These are phyloP conservation scores for Silvanus unidentatus DNA, from an alignment of 2,888 invertebrate species.

Conservation along the genomic window DNA sequence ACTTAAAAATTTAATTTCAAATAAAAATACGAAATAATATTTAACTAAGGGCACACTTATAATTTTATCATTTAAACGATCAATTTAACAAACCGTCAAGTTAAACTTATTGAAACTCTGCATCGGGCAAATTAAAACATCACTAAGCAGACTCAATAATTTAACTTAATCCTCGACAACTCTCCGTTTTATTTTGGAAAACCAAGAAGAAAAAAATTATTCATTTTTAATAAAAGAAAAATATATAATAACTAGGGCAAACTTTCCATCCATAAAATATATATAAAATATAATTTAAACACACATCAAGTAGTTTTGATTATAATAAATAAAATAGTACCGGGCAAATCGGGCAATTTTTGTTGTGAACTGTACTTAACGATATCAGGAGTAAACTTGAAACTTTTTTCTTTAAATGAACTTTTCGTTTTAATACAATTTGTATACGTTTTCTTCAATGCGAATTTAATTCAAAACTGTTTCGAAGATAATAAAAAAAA, in stretches of 20 bases:
- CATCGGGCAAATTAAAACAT: constrained; percentile 39
- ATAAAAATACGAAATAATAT: background rate
- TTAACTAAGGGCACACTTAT: constrained; percentile 29
- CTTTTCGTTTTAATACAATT: constrained; percentile 23
- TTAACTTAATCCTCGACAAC: constrained; percentile 25
- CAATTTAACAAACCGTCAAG: constrained; percentile 16
- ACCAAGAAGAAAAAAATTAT: background rate
- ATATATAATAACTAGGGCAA: constrained; percentile 25
- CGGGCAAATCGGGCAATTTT: constrained; percentile 33
- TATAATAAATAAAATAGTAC: background rate
- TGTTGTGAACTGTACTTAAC: constrained; percentile 21
- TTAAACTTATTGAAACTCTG: constrained; percentile 36
- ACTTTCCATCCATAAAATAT: constrained; percentile 22
- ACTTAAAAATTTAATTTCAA: background rate
- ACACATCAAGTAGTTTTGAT: constrained; percentile 1
- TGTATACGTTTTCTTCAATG: constrained; percentile 2
- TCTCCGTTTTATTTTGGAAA: background rate
- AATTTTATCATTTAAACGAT: constrained; percentile 10
- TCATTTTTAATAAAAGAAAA: background rate
- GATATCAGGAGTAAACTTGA: constrained; percentile 23
- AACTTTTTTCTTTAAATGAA: constrained; percentile 15
- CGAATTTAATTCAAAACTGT: constrained; percentile 10
- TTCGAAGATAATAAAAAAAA: constrained; percentile 31
- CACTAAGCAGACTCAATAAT: constrained; percentile 34
- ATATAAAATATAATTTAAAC: constrained; percentile 3